Percentiles rank a stretch among this genome's conserved stretches.
Evolutionary conservation across 2,113 vertebrate species (phyloP).

Genomic region (Crotalus tigris): DNA sequence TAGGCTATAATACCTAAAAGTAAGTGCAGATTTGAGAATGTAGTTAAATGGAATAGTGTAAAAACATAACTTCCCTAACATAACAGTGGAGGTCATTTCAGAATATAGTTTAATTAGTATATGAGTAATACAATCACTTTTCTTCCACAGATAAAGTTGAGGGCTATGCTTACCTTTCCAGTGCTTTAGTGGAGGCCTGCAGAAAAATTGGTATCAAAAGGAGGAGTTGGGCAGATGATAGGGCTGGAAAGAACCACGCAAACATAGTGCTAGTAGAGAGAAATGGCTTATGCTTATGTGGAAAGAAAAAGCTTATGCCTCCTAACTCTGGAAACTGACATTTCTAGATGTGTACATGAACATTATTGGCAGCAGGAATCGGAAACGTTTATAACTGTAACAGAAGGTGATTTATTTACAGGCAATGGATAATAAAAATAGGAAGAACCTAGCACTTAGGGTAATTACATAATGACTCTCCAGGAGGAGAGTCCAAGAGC

Average conservation of each 20-base stretch:
- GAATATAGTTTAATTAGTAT: not conserved
- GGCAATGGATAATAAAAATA: not conserved
- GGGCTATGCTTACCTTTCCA: not conserved
- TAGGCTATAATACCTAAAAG: not conserved
- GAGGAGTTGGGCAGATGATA: not conserved
- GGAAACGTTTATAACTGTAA: not conserved
- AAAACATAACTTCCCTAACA: not conserved
- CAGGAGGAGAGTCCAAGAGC: not conserved
- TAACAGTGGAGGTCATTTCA: not conserved
- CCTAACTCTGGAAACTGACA: not conserved
- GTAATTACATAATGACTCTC: not conserved
- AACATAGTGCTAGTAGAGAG: not conserved
- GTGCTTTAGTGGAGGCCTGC: not conserved
- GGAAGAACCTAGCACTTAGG: not conserved
- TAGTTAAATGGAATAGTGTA: not conserved
- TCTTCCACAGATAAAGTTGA: not conserved
- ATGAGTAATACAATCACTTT: not conserved
- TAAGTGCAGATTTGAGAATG: not conserved
- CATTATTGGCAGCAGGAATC: not conserved
- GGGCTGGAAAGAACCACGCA: not conserved
- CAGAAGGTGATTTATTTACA: not conserved
- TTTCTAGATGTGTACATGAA: not conserved
- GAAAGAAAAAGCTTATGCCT: not conserved
- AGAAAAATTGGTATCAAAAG: not conserved
- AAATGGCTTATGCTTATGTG: not conserved